Conservation (phyloP, 2,888 invertebrate species). For the Aporophyla lueneburgensis region DNA sequence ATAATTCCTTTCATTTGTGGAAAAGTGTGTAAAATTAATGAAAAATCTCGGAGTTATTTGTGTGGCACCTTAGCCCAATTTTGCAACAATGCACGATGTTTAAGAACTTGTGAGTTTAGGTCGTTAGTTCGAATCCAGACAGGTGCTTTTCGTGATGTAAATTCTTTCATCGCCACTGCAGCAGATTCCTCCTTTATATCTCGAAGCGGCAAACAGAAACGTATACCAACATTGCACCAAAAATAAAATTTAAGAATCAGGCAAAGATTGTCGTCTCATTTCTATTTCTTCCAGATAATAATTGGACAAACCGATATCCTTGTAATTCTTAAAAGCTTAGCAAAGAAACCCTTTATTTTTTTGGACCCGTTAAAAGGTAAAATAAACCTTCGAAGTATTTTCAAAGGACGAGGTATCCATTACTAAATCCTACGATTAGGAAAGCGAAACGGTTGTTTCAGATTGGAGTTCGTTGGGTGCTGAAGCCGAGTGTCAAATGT, state of each 20-base stretch:
- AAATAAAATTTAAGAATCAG: neutral
- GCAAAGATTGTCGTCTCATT: neutral
- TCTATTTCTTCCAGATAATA: neutral
- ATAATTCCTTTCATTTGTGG: conserved; percentile 30
- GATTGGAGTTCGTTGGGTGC: neutral
- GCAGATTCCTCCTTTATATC: neutral
- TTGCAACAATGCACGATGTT: no score
- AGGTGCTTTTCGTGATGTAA: no score
- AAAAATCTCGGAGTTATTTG: neutral
- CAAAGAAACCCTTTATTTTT: neutral
- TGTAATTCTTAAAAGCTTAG: neutral
- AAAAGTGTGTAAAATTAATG: conserved; percentile 6
- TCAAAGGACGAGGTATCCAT: conserved; percentile 13
- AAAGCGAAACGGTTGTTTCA: neutral
- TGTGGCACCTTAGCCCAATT: no score
- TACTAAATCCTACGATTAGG: neutral
- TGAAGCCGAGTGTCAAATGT: neutral
- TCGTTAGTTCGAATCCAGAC: no score
- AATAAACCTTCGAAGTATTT: conserved; percentile 17
- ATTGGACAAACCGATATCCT: neutral
- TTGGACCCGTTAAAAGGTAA: neutral
- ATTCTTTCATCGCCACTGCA: no score
- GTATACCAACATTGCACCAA: neutral
- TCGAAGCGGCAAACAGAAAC: neutral
- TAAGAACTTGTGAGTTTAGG: no score